phyloP scores from a whole-genome alignment of 1,140 invertebrate genomes.

The Drosophila dunni region DNA sequence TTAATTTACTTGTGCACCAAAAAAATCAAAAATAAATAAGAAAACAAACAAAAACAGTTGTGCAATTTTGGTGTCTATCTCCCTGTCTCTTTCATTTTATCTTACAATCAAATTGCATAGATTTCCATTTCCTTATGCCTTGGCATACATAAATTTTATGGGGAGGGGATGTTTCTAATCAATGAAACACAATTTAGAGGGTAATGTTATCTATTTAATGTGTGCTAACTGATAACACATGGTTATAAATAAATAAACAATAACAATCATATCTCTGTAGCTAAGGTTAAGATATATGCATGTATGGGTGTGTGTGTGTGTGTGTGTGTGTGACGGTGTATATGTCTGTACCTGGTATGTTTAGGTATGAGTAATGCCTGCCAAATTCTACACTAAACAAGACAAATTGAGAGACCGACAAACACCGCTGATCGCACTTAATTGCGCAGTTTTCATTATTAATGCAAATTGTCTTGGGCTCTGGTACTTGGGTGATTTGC shows the following conservation, averaged over 20 bases:
- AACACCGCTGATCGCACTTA: slow-evolving; percentile 46
- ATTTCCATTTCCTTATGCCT: not conserved
- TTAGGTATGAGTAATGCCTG: slow-evolving; percentile 36
- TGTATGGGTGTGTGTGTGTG: not conserved
- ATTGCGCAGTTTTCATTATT: slow-evolving; percentile 53
- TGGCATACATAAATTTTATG: no score
- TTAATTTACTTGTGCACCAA: slow-evolving; percentile 6
- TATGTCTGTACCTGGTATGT: not conserved
- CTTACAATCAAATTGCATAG: not conserved
- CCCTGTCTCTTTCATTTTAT: slow-evolving; percentile 1
- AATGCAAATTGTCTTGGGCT: slow-evolving; percentile 50
- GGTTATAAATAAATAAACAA: slow-evolving; percentile 50
- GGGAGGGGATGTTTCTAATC: not conserved
- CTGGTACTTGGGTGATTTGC: slow-evolving; percentile 28
- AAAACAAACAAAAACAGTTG: slow-evolving; percentile 36
- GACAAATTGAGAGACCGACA: slow-evolving; percentile 36
- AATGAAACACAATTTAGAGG: slow-evolving; percentile 13
- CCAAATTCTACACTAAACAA: slow-evolving; percentile 37
- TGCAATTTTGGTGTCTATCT: slow-evolving; percentile 11
- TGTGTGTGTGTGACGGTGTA: no score
- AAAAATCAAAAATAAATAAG: slow-evolving; percentile 21
- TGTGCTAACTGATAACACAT: slow-evolving; percentile 29
- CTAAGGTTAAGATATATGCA: slow-evolving; percentile 12
- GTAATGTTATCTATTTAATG: slow-evolving; percentile 20
- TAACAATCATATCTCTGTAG: slow-evolving; percentile 34